Evolutionary conservation across 64 coral and sea anemone species (phyloP).

Genomic region (Montipora foliosa): DNA sequence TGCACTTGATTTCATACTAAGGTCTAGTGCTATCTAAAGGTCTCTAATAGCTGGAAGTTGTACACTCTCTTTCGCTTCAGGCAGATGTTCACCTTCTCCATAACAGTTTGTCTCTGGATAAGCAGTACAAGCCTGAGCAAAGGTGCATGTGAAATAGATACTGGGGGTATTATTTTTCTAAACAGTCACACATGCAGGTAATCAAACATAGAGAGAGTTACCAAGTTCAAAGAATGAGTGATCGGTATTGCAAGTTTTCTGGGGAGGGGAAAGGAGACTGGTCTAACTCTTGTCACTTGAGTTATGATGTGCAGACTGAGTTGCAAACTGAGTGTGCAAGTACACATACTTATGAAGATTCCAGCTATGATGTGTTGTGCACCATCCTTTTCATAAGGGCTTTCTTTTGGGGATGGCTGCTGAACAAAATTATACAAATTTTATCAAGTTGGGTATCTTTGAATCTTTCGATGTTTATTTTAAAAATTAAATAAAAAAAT

Average conservation of each 20-base stretch:
- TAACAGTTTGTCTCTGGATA: too few relatives aligned
- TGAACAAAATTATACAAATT: constrained; percentile 10
- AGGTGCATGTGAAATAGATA: too few relatives aligned
- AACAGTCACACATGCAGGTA: not conserved
- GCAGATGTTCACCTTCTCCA: not conserved
- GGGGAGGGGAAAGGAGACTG: not conserved
- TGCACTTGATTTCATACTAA: not conserved
- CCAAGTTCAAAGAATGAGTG: too few relatives aligned
- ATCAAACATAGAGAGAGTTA: too few relatives aligned
- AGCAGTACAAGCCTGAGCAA: too few relatives aligned
- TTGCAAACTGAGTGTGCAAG: too few relatives aligned
- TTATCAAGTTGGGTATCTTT: not conserved
- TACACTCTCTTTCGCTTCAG: not conserved
- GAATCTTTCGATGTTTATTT: not conserved
- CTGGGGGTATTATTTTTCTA: not conserved
- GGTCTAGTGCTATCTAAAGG: not conserved
- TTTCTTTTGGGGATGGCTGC: not conserved
- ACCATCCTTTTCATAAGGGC: not conserved
- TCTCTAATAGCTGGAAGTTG: not conserved
- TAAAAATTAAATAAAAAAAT: not conserved
- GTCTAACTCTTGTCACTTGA: not conserved
- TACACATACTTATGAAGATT: not conserved
- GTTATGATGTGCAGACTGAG: not conserved
- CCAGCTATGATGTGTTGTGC: not conserved
- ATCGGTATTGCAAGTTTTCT: too few relatives aligned